Percentiles rank a stretch among this genome's conserved stretches.
Evolutionary conservation across 2,888 invertebrate species (phyloP).

Genomic region (Ormia ochracea): DNA sequence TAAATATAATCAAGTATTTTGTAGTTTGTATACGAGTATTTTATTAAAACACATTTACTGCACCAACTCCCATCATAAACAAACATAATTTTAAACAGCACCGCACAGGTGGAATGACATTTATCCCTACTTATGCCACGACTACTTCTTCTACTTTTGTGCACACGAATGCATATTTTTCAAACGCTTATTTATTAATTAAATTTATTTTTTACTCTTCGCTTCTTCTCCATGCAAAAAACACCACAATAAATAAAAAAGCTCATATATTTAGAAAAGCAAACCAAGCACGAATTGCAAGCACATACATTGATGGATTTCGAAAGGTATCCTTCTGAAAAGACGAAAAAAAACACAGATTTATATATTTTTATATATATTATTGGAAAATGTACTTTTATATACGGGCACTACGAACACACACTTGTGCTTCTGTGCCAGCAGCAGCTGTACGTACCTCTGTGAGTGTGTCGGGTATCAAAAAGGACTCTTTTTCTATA

Average conservation of each 20-base stretch:
- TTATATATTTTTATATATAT: neutral
- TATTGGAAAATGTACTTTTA: slow-evolving; percentile 21
- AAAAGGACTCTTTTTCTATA: slow-evolving; percentile 53
- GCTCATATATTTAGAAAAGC: slow-evolving; percentile 60
- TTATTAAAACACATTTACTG: slow-evolving; percentile 43
- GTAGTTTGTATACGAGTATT: slow-evolving; percentile 44
- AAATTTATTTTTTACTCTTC: slow-evolving; percentile 58
- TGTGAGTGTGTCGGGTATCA: slow-evolving; percentile 2
- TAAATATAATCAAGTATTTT: slow-evolving; percentile 46
- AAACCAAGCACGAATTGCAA: slow-evolving; percentile 60
- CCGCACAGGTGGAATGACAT: slow-evolving; percentile 64
- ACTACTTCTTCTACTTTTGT: slow-evolving; percentile 54
- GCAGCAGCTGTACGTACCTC: neutral
- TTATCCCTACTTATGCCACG: slow-evolving; percentile 56
- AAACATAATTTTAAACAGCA: neutral
- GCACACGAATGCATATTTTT: slow-evolving; percentile 63
- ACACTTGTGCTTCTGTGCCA: neutral
- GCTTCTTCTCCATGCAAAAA: slow-evolving; percentile 27
- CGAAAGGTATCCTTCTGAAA: slow-evolving; percentile 59
- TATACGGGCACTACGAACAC: neutral
- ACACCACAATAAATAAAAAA: slow-evolving; percentile 40
- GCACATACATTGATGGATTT: slow-evolving; percentile 60
- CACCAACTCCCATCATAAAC: slow-evolving; percentile 32
- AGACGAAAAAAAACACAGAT: neutral
- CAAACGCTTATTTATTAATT: slow-evolving; percentile 71